Base-by-base conservation (phyloP, 2,113 vertebrate species). In the Falcunculus frontatus region DNA sequence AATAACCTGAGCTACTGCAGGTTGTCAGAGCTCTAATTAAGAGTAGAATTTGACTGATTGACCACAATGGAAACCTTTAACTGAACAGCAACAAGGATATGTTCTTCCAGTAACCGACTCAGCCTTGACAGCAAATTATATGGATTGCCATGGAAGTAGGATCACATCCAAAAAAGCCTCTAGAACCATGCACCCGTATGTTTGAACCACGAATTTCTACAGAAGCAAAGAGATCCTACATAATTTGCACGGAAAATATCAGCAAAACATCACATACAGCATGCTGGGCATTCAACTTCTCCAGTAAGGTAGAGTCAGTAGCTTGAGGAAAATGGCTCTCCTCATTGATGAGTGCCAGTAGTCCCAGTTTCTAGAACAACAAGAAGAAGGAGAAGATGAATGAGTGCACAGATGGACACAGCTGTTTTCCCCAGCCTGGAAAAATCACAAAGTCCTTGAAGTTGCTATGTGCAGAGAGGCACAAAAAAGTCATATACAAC, bases 261-360 rank as follows among this genome's bases (percentile, higher is more conserved):
- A 77, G 70, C 32, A 73, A 44, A 80, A 33, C 14, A 55, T 25
- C 35, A 97, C 99, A 17, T 98, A 99, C 99, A 4, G 98, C 98
- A 82, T 99, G 99, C 53, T 99, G 99, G 55, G 94, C 97, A 94
- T 99, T 99, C 62, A 99, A 88, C 77, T 99, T 99, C 96, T 98
- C 99, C 98, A 99, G 93, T 57, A 99, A 97, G 13, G 99, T 99
- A 83, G 96, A 97, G 81, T 99, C 99, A 14, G 99, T 99, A 85
- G 99, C 99, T 97, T 99, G 99, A 56, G 99, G 99, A 95, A 99
- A 99, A 97, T 99, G 99, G 89, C 99, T 99, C 96, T 99, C 99
- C 98, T 99, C 99, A 52, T 99, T 99, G 96, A 99, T 98, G 44
- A 99, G 98, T 2, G 99, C 99, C 82, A 99, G 98, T 21, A 99